Base-by-base conservation (phyloP, 1,140 invertebrate species). In the Vanessa tameamea region DNA sequence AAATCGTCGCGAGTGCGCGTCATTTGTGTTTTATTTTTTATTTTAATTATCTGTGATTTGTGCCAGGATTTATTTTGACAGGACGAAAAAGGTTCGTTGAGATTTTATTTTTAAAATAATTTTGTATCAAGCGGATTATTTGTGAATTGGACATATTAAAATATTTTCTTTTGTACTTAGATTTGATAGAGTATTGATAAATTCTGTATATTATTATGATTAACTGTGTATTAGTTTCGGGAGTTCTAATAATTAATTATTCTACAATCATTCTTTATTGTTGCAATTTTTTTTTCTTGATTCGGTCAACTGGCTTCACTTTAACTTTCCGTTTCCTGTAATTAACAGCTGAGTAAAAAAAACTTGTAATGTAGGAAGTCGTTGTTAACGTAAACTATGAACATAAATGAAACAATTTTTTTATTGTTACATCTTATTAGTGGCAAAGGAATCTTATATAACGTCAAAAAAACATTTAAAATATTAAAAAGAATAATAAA, bases 1-100 rank as follows among this genome's bases (percentile, higher is more conserved):
- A 55, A 20, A 64, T 71, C 78, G 80, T 31, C 82, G 83, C 82
- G 83, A 78, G 83, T 85, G 83, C 51, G 72, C 69, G 66, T 74
- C 75, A 61, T 57, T 31, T 71, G 71, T 76, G 79, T 78, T 82
- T 78, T 80, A 59, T 78, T 77, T 78, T 78, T 78, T 72, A 76
- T 81, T 76, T 72, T 76, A 31, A 69, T 57, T 66, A 70, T 72
- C 59, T 78, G 78, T 82, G 81, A 53, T 67, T 23, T 78, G 78
- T 76, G 73, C 75, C 57, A 79, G 83, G 83, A 83, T 83, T 85
- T 80, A 51, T 73, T 57, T 71, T 74, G 59, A 68, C 59, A 37
- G 59, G 48, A 47, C 50, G 9, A 76, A 64, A 69, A 47, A 84
- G 80, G 80, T 84, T 81, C 47, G 78, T 78, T 69, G 23, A 4